A percentile compares a stretch with the other conserved stretches of the same genome.
Conservation (phyloP, 2,888 invertebrate species). For the Caprella mutica region DNA sequence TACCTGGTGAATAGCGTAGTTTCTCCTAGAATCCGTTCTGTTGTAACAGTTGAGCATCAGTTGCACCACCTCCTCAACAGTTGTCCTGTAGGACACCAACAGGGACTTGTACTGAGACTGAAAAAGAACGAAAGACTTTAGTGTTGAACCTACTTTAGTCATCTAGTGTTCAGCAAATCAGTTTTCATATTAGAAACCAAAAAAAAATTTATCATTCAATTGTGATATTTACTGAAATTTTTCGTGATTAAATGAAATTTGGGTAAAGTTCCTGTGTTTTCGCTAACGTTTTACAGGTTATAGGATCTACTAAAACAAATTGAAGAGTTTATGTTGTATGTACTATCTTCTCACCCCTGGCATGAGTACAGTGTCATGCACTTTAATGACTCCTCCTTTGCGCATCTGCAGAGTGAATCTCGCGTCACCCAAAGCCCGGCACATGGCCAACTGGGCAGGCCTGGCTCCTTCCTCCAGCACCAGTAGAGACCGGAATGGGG, state of each 20-base stretch:
- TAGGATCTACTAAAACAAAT: too few relatives aligned
- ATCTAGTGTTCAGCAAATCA: too few relatives aligned
- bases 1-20: constrained; percentile 32
- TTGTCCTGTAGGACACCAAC: constrained; percentile 76
- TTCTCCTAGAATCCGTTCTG: constrained; percentile 18
- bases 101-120: constrained; percentile 79
- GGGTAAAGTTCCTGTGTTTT: too few relatives aligned
- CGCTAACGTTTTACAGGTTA: too few relatives aligned
- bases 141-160: too few relatives aligned
- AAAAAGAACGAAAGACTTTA: too few relatives aligned
- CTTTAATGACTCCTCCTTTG: constrained; percentile 72
- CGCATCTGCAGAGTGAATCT: constrained; percentile 44
- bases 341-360: constrained; percentile 47
- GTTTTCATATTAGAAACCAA: too few relatives aligned
- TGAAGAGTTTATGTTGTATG: too few relatives aligned
- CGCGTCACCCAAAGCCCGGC: constrained; percentile 75
- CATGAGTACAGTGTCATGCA: constrained; percentile 83
- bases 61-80: constrained; percentile 73
- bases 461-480: constrained; percentile 77
- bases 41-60: constrained; percentile 68
- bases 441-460: constrained; percentile 82
- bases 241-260: too few relatives aligned
- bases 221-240: too few relatives aligned
- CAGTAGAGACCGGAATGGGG: constrained; percentile 58
- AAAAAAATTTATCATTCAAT: too few relatives aligned